A percentile compares a stretch with the other conserved stretches of the same genome.
Conservation (phyloP, 2,797 vertebrate genomes). For the Melanotaenia parkinsoni region DNA sequence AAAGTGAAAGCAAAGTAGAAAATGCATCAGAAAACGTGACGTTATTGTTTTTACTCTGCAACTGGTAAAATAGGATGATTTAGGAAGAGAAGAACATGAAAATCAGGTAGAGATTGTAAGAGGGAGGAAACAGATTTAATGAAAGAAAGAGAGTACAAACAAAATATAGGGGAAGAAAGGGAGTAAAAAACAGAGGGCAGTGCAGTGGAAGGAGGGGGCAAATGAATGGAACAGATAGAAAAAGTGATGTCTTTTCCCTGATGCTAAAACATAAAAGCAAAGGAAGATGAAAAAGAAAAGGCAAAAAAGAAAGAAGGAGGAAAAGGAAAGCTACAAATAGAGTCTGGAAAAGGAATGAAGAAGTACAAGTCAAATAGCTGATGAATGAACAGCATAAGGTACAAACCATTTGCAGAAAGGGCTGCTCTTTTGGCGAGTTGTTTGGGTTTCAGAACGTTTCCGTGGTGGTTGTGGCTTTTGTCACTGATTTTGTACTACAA, state of each 20-base stretch:
- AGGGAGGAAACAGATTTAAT: background rate
- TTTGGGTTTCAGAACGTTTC: background rate
- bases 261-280: background rate
- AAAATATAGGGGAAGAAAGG: background rate
- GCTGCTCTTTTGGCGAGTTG: background rate
- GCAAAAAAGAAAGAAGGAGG: background rate
- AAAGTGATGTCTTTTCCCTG: background rate
- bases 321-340: background rate
- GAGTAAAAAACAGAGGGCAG: background rate
- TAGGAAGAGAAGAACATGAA: conserved; percentile 1
- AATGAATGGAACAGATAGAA: background rate
- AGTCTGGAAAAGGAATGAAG: background rate
- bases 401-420: background rate
- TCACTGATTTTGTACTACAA: conserved; percentile 10
- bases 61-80: conserved; percentile 14
- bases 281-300: background rate
- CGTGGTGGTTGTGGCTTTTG: conserved; percentile 1
- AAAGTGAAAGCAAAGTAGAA: background rate
- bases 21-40: background rate
- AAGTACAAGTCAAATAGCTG: background rate
- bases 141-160: background rate
- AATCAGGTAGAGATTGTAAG: background rate
- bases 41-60: background rate
- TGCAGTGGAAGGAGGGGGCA: background rate
- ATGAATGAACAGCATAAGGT: background rate